phyloP scores from a whole-genome alignment of 2,113 vertebrate species.

The Muntiacus muntjak region DNA sequence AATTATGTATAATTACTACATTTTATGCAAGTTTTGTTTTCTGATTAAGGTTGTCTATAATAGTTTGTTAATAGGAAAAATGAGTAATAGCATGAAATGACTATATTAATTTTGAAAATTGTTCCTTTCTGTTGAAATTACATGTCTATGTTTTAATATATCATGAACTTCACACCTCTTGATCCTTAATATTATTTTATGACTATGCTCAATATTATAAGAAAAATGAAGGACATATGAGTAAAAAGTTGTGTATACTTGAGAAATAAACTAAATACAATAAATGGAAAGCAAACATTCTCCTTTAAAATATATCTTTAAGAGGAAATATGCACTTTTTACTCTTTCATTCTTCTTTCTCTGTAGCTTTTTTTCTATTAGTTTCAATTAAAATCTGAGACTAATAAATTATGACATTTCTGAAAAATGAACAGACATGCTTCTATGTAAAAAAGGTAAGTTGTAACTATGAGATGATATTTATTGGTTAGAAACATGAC shows the following conservation, averaged over 20 bases:
- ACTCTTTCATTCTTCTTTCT: conserved; percentile 23
- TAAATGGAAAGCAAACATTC: background rate
- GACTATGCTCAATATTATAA: conserved; percentile 40
- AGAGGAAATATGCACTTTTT: conserved; percentile 58
- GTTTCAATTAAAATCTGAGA: conserved; percentile 54
- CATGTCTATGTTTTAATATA: conserved; percentile 10
- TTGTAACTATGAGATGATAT: conserved; percentile 56
- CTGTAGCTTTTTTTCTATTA: background rate
- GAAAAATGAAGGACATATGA: background rate
- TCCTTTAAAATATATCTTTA: conserved; percentile 47
- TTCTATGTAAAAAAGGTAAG: conserved; percentile 59
- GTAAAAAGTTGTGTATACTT: background rate
- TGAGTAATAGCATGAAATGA: conserved; percentile 12
- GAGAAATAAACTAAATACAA: background rate
- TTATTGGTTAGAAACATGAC: conserved; percentile 63
- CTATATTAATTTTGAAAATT: conserved; percentile 29
- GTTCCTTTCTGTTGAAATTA: conserved; percentile 6
- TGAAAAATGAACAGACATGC: conserved; percentile 51
- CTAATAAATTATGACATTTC: conserved; percentile 57
- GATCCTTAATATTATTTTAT: conserved; percentile 31
- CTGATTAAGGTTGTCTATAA: background rate
- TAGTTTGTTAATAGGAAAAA: conserved; percentile 32
- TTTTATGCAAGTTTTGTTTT: background rate
- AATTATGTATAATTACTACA: background rate
- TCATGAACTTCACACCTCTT: background rate